Evolutionary conservation across 2,888 invertebrate genomes (phyloP).

Genomic region (Petrolisthes manimaculis): DNA sequence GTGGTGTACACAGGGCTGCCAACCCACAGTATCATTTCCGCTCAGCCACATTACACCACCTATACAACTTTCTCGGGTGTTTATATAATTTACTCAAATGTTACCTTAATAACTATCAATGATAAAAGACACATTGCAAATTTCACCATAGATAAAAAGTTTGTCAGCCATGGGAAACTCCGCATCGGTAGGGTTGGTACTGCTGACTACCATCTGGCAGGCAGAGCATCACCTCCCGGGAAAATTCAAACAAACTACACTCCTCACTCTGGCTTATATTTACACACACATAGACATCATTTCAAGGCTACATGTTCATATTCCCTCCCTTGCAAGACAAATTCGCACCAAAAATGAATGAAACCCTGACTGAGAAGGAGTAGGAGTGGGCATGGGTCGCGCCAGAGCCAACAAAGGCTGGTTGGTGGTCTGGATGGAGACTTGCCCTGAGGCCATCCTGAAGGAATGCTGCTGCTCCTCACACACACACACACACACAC

Average conservation of each 20-base stretch:
- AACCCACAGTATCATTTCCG: slow-evolving; percentile 34
- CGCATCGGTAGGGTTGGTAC: slow-evolving; percentile 55
- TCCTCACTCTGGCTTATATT: not conserved
- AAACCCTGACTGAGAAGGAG: not conserved
- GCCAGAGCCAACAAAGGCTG: slow-evolving; percentile 54
- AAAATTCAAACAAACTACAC: slow-evolving; percentile 49
- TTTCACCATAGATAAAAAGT: not conserved
- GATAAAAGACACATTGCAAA: not conserved
- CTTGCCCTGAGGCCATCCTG: slow-evolving; percentile 54
- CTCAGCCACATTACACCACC: slow-evolving; percentile 22
- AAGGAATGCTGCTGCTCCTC: slow-evolving; percentile 51
- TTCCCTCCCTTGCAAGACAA: not conserved
- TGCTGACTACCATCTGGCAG: slow-evolving; percentile 49
- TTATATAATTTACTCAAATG: not conserved
- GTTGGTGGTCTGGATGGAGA: slow-evolving; percentile 13
- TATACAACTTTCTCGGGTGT: not conserved
- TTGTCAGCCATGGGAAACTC: slow-evolving; percentile 54
- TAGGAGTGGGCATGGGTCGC: slow-evolving; percentile 26
- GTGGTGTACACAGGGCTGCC: slow-evolving; percentile 46
- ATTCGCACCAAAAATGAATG: not conserved
- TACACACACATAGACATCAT: too few species aligned
- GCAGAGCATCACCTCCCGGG: slow-evolving; percentile 57
- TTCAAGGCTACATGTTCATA: not conserved
- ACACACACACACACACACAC: slow-evolving; percentile 31
- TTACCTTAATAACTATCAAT: not conserved